phyloP scores from a whole-genome alignment of 1,140 invertebrate species.

The Copidosoma floridanum region DNA sequence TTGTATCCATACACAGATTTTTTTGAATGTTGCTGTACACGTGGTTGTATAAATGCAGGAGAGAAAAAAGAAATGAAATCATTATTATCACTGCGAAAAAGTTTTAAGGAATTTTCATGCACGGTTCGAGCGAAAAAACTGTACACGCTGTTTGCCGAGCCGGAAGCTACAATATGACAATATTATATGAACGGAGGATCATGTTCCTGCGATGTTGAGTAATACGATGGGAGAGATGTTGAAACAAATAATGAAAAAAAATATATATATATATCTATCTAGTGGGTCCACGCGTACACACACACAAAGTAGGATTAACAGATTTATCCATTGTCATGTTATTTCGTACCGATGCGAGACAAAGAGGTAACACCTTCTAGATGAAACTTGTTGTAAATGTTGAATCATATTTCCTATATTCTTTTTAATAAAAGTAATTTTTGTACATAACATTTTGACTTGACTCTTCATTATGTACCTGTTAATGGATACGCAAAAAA shows the following conservation, averaged over 20 bases:
- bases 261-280: no score
- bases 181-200: no score
- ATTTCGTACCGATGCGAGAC: not conserved
- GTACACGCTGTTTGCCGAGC: no score
- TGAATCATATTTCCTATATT: slow-evolving; percentile 39
- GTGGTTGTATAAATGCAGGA: no score
- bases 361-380: slow-evolving; percentile 19
- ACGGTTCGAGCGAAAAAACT: no score
- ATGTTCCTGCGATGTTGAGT: slow-evolving; percentile 10
- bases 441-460: slow-evolving; percentile 33
- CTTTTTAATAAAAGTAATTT: slow-evolving; percentile 50
- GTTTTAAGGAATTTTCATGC: no score
- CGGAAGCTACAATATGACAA: no score
- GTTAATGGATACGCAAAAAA: not conserved
- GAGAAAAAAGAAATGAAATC: no score
- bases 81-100: no score
- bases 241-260: slow-evolving; percentile 10
- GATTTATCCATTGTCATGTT: slow-evolving; percentile 1
- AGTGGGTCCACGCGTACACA: no score
- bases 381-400: slow-evolving; percentile 38
- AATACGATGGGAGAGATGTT: not conserved
- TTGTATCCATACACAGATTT: no score
- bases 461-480: not conserved
- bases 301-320: not conserved
- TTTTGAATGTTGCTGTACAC: no score